Conservation (phyloP, 2,113 vertebrate species). For the Ophthalmolycus amberensis region DNA sequence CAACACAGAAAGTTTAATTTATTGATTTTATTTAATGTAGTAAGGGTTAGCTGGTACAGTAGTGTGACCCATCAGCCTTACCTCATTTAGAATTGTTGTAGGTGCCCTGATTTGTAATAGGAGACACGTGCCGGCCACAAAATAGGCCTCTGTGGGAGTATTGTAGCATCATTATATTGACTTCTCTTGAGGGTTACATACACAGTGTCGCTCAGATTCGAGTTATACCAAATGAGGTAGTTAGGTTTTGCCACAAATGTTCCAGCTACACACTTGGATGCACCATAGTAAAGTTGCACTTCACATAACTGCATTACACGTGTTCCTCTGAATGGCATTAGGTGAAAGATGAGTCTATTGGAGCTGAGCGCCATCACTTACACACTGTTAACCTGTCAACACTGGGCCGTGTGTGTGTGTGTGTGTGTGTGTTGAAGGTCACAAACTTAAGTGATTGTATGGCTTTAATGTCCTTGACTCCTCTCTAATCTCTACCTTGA, state of each 20-base stretch:
- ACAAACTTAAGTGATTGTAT: constrained; percentile 27
- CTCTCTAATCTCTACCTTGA: constrained; percentile 47
- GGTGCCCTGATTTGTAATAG: neutral
- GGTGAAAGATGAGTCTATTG: constrained; percentile 36
- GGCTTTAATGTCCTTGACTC: constrained; percentile 45
- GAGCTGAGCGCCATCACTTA: constrained; percentile 43
- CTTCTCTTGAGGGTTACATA: neutral
- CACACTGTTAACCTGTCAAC: constrained; percentile 55
- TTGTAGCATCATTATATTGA: neutral
- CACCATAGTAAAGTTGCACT: neutral
- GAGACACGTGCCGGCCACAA: neutral
- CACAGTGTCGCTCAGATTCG: neutral
- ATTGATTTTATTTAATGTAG: neutral
- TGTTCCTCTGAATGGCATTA: constrained; percentile 24
- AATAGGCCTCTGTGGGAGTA: neutral
- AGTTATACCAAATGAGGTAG: neutral
- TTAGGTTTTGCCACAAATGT: neutral
- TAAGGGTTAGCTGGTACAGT: neutral
- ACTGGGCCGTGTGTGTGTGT: constrained; percentile 4
- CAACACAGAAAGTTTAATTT: neutral
- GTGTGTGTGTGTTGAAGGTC: constrained; percentile 52
- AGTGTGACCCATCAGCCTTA: neutral
- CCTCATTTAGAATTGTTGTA: neutral
- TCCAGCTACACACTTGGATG: neutral
- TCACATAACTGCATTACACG: constrained; percentile 11